phyloP scores from a whole-genome alignment of 2,113 vertebrate genomes.

The Ciconia maguari region DNA sequence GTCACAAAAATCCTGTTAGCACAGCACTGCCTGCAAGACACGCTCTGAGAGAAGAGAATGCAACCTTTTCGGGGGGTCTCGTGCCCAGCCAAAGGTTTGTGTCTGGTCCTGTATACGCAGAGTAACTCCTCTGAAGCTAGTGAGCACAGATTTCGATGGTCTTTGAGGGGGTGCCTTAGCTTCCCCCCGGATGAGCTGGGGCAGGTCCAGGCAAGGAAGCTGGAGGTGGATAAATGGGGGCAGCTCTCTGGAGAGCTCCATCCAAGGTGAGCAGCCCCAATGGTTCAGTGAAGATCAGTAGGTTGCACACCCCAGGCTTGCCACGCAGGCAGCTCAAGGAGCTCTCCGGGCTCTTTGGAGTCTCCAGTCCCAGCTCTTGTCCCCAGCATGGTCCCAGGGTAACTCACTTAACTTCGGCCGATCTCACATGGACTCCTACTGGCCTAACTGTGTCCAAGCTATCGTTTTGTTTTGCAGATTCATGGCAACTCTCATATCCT shows the following conservation, averaged over 20 bases:
- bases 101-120: not conserved
- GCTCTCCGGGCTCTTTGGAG: not conserved
- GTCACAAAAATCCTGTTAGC: not conserved
- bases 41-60: not conserved
- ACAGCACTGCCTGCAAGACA: not conserved
- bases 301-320: not conserved
- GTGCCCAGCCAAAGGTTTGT: not conserved
- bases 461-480: not conserved
- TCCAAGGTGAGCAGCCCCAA: not conserved
- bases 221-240: not conserved
- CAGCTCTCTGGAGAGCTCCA: not conserved
- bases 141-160: rapidly evolving
- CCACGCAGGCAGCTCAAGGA: not conserved
- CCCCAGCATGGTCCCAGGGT: not conserved
- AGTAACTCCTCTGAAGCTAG: not conserved
- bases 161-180: not conserved
- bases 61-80: not conserved
- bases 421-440: not conserved
- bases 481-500: not conserved
- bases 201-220: not conserved
- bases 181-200: not conserved
- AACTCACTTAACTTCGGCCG: not conserved
- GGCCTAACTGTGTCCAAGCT: not conserved
- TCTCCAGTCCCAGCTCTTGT: not conserved
- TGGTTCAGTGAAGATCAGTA: not conserved